Conservation (phyloP, 2,888 invertebrate genomes). For the Subacronicta megacephala region DNA sequence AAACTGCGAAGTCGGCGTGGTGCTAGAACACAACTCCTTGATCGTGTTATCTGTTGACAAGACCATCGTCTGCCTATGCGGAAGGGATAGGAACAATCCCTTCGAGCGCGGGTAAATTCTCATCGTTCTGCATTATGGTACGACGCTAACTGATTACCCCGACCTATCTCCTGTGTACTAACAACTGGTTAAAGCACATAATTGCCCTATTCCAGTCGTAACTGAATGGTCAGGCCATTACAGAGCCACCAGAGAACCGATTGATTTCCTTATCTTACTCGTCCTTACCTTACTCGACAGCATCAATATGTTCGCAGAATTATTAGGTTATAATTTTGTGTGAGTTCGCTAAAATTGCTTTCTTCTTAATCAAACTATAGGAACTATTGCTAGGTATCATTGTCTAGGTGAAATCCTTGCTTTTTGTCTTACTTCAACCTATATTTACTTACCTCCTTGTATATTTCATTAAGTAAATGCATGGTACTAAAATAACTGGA, state of each 20-base stretch:
- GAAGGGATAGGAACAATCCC: constrained; percentile 83
- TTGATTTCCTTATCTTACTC: constrained; percentile 9
- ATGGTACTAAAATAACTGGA: constrained; percentile 63
- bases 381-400: constrained; percentile 74
- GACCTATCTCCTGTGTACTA: constrained; percentile 59
- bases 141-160: constrained; percentile 64
- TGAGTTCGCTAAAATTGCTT: constrained; percentile 19
- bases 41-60: constrained; percentile 87
- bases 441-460: constrained; percentile 53
- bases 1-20: constrained; percentile 89
- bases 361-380: constrained; percentile 60
- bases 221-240: constrained; percentile 35
- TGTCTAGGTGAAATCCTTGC: constrained; percentile 79
- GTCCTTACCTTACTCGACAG: too few species aligned
- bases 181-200: constrained; percentile 52
- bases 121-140: constrained; percentile 69
- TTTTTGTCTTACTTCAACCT: constrained; percentile 69
- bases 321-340: constrained; percentile 17
- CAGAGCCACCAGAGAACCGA: constrained; percentile 13
- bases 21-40: constrained; percentile 87
- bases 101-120: constrained; percentile 88
- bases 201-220: constrained; percentile 42
- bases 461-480: constrained; percentile 53
- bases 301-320: constrained; percentile 3
- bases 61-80: constrained; percentile 88